Base-by-base conservation (phyloP, 2,797 vertebrate genomes). In the Danio aesculapii region DNA sequence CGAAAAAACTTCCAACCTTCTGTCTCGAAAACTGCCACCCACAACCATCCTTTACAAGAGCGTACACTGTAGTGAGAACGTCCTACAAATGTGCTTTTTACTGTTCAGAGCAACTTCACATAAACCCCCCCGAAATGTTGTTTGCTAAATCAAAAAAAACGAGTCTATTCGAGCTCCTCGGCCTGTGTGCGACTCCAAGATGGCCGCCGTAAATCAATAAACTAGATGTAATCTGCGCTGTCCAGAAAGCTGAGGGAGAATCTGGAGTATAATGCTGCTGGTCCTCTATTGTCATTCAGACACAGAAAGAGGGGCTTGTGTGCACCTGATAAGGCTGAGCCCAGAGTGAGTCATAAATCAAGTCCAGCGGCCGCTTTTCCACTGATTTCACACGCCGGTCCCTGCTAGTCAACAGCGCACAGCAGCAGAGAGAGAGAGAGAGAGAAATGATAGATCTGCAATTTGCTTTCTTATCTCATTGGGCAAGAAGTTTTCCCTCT, bases 211-310 rank as follows among this genome's bases (percentile, higher is more conserved):
- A 98, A 98, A 99, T 99, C 97, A 98, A 95, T 94, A 92, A 88
- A 91, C 93, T 89, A 95, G 97, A 97, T 98, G 96, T 97, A 98
- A 99, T 99, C 97, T 97, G 94, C 90, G 91, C 94, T 96, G 95
- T 96, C 96, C 96, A 95, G 96, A 97, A 98, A 94, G 94, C 93
- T 92, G 89, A 94, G 93, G 92, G 93, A 95, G 94, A 95, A 95
- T 96, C 95, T 91, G 84, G 90, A 95, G 95, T 93, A 96, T 97
- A 97, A 97, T 97, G 95, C 93, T 91, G 93, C 92, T 92, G 94
- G 95, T 96, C 95, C 94, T 96, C 96, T 93, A 96, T 98, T 98
- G 96, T 99, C 96, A 97, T 97, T 97, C 95, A 96, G 95, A 95
- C 95, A 93, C 88, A 93, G 93, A 93, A 95, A 92, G 71, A 71